Evolutionary conservation across 2,888 invertebrate genomes (phyloP), one percentile per base, ranked within the genome.

Genomic region (Oxycera nigricornis): DNA sequence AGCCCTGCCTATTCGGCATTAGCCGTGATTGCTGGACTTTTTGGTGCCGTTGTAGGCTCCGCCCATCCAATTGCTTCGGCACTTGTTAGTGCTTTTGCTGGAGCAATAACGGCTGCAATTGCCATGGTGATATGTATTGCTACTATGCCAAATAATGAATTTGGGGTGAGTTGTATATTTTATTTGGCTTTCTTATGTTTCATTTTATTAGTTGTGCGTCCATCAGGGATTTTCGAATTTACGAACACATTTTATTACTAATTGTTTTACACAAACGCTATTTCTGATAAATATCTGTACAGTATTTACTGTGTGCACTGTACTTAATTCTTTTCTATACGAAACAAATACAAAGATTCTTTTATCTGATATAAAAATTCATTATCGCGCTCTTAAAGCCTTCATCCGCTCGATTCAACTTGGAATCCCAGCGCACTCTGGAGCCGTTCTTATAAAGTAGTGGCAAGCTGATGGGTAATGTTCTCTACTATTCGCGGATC

Each of bases 61-160:
- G 83, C 86, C 61, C 84, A 85, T 79, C 85, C 86, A 1, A 82
- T 85, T 61, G 85, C 85, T 24, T 84, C 86, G 24, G 84, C 84
- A 4, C 78, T 85, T 73, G 84, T 85, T 11, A 76, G 77, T 72
- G 84, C 83, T 67, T 84, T 85, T 79, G 85, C 85, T 1, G 85
- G 85, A 26, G 84, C 84, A 2, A 72, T 85, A 35, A 80, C 85
- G 30, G 84, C 84, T 7, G 85, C 83, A 20, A 81, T 84, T 17
- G 83, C 83, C 1, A 85, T 85, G 84, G 84, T 83, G 17, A 81
- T 85, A 2, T 85, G 86, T 76, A 83, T 85, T 35, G 85, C 86
- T 73, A 85, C 85, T 72, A 84, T 85, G 84, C 85, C 85, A 72
- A 83, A 85, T 73, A 84, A 85, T 80, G 85, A 84, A 75, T 85